phyloP scores from a whole-genome alignment of 2,113 vertebrate species.

The Siphamia tubifer region DNA sequence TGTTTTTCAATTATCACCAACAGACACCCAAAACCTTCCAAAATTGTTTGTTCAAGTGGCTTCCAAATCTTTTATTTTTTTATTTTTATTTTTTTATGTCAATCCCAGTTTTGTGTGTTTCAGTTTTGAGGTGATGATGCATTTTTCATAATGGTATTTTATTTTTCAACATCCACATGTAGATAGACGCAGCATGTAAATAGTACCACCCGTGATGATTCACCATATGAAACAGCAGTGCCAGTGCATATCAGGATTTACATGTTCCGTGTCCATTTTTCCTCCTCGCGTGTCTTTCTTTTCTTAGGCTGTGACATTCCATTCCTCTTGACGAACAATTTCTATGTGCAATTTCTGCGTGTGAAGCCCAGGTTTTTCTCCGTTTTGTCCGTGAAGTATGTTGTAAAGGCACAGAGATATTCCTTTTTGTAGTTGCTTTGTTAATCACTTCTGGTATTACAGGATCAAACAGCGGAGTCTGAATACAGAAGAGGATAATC shows the following conservation, averaged over 20 bases:
- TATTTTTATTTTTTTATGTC: too few relatives aligned
- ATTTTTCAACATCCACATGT: neutral
- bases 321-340: constrained; percentile 30
- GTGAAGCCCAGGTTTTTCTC: constrained; percentile 1
- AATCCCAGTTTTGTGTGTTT: neutral
- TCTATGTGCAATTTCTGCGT: constrained; percentile 47
- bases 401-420: constrained; percentile 19
- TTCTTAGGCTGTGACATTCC: constrained; percentile 55
- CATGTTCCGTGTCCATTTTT: constrained; percentile 3
- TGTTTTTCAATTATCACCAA: constrained; percentile 1
- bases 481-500: neutral
- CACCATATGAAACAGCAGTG: constrained; percentile 1
- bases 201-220: constrained; percentile 12
- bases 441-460: constrained; percentile 11
- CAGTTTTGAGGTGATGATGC: neutral
- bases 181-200: constrained; percentile 11
- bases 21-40: neutral
- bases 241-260: constrained; percentile 31
- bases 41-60: neutral
- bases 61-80: neutral
- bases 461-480: neutral
- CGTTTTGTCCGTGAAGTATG: constrained; percentile 6
- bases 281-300: neutral
- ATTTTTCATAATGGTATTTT: neutral
- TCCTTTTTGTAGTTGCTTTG: constrained; percentile 8